Conservation (phyloP, 2,888 invertebrate species). For the Uloborus plumipes region DNA sequence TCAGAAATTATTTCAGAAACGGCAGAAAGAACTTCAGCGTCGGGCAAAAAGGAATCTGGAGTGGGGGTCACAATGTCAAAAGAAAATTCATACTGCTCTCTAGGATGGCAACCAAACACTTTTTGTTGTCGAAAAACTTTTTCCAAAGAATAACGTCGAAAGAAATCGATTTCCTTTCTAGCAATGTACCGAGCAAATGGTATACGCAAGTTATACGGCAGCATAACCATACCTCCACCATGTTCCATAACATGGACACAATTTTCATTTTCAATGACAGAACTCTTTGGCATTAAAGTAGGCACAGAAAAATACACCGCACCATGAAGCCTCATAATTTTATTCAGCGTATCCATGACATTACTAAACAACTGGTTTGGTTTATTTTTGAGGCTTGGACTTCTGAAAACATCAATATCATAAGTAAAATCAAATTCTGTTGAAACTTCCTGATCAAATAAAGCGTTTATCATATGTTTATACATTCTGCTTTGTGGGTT, state of each 20-base stretch:
- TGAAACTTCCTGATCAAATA: constrained; percentile 75
- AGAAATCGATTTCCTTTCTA: constrained; percentile 80
- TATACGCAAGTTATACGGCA: constrained; percentile 87
- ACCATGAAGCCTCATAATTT: constrained; percentile 70
- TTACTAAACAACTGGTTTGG: constrained; percentile 72
- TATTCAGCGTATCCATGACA: constrained; percentile 69
- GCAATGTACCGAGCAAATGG: constrained; percentile 87
- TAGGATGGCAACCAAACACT: constrained; percentile 84
- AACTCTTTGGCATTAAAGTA: constrained; percentile 83
- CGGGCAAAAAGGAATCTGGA: constrained; percentile 78
- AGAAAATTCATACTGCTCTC: constrained; percentile 89
- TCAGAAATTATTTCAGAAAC: constrained; percentile 82
- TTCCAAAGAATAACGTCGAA: constrained; percentile 89
- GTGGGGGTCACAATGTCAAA: constrained; percentile 86
- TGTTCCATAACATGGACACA: constrained; percentile 86
- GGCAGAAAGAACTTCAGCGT: constrained; percentile 87
- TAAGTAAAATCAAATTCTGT: constrained; percentile 85
- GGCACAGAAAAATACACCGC: constrained; percentile 79
- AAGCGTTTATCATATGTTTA: constrained; percentile 73
- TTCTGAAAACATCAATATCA: constrained; percentile 76
- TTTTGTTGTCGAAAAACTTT: constrained; percentile 85
- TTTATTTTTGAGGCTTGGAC: constrained; percentile 34
- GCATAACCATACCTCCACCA: constrained; percentile 84
- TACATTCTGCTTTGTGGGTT: constrained; percentile 86
- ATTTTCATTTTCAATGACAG: constrained; percentile 74